Base-by-base conservation (phyloP, 2,888 invertebrate genomes). In the Phengaris alcon region DNA sequence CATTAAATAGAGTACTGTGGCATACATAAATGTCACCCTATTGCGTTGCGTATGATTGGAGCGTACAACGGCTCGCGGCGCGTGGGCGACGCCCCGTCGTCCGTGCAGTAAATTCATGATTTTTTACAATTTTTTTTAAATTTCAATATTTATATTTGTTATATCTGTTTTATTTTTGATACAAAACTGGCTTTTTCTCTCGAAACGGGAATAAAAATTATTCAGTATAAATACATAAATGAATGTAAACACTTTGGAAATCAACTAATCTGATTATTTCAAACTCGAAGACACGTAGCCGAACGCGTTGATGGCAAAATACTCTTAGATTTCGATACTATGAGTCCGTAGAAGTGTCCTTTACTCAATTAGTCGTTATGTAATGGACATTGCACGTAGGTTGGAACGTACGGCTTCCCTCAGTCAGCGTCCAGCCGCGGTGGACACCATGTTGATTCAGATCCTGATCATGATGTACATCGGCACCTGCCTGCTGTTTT, bases 401-500 rank as follows among this genome's bases (percentile, higher is more conserved):
- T 74, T 82, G 81, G 79, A 82, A 81, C 64, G 75, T 81, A 78
- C 70, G 82, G 82, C 81, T 82, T 82, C 82, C 74, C 75, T 75
- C 80, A 79, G 81, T 77, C 84, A 84, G 86, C 10, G 22, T 12
- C 22, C 54, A 72, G 54, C 48, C 46, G 69, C 69, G 69, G 68
- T 10, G 6, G 70, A 15, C 52, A 88, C 81, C 84, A 94, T 94
- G 94, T 85, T 94, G 84, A 90, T 94, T 13, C 94, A 94, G 80
- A 92, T 94, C 69, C 86, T 94, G 22, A 91, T 94, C 72, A 92
- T 94, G 85, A 91, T 93, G 90, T 94, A 94, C 85, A 91, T 93
- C 75, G 91, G 87, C 75, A 91, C 90, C 10, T 94, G 93, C 80
- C 84, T 93, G 15, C 78, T 94, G 73, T 92, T 94, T 82, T 94